A percentile compares a stretch with the other conserved stretches of the same genome.
Evolutionary conservation across 2,113 vertebrate genomes (phyloP).

Genomic region (Motacilla tschutschensis): DNA sequence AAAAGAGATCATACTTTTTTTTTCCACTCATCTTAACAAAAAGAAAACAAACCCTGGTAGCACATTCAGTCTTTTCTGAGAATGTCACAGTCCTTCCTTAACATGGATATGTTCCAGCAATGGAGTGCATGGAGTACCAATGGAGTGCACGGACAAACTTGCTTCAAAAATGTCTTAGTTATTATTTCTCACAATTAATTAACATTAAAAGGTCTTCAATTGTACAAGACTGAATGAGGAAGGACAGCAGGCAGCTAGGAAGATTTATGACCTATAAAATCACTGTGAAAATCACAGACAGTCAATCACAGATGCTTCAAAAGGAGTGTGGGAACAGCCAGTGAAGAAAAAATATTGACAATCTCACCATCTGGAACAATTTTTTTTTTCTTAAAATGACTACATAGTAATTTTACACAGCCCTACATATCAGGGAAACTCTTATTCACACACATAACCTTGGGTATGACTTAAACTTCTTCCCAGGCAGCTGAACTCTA

Average conservation of each 20-base stretch:
- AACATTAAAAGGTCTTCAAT: background rate
- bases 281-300: background rate
- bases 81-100: background rate
- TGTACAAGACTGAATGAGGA: rapidly evolving
- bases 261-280: background rate
- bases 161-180: background rate
- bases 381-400: background rate
- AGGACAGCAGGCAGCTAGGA: background rate
- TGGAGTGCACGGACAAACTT: background rate
- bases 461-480: background rate
- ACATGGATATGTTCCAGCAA: background rate
- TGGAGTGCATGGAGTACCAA: background rate
- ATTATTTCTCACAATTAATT: background rate
- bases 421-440: background rate
- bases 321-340: background rate
- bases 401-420: background rate
- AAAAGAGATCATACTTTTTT: background rate
- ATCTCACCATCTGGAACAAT: background rate
- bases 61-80: background rate
- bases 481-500: background rate
- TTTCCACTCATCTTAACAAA: background rate
- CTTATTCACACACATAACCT: background rate
- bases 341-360: background rate
- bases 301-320: background rate
- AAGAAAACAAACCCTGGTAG: constrained; percentile 10